phyloP scores from a whole-genome alignment of 2,888 invertebrate species.

The Drosophila subsilvestris region DNA sequence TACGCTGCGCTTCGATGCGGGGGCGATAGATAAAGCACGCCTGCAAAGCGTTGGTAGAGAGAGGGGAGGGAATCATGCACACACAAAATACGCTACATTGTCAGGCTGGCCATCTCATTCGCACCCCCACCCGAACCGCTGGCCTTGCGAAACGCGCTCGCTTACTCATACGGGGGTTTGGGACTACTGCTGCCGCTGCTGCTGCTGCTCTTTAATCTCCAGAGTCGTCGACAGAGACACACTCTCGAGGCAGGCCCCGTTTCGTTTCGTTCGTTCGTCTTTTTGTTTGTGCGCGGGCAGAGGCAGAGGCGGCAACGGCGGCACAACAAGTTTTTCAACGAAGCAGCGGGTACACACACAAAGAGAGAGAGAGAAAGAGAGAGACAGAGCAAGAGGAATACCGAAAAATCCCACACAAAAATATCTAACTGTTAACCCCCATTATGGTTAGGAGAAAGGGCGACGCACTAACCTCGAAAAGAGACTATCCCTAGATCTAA shows the following conservation, averaged over 20 bases:
- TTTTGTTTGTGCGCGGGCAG: conserved; percentile 3
- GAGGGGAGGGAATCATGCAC: conserved; percentile 27
- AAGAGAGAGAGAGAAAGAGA: conserved; percentile 26
- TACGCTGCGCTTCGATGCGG: background rate
- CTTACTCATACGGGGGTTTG: conserved; percentile 59
- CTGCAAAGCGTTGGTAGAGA: background rate
- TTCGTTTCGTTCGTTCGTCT: conserved; percentile 47
- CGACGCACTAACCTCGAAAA: conserved; percentile 1
- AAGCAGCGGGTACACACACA: conserved; percentile 37
- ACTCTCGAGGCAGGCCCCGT: conserved; percentile 68
- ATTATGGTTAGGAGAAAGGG: conserved; percentile 18
- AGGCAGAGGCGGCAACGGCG: conserved; percentile 27
- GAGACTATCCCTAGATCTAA: background rate
- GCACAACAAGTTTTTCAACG: conserved; percentile 78
- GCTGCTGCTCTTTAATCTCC: conserved; percentile 57
- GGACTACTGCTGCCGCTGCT: conserved; percentile 31
- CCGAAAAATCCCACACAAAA: conserved; percentile 30
- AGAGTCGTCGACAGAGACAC: conserved; percentile 65
- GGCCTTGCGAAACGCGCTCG: conserved; percentile 78
- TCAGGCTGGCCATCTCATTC: conserved; percentile 37
- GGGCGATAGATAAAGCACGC: conserved; percentile 10
- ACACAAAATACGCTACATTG: conserved; percentile 31
- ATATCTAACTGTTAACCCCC: conserved; percentile 52
- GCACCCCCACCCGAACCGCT: conserved; percentile 46
- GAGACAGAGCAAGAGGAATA: conserved; percentile 22